Conservation (phyloP, 2,113 vertebrate species). For the Crypturellus undulatus region DNA sequence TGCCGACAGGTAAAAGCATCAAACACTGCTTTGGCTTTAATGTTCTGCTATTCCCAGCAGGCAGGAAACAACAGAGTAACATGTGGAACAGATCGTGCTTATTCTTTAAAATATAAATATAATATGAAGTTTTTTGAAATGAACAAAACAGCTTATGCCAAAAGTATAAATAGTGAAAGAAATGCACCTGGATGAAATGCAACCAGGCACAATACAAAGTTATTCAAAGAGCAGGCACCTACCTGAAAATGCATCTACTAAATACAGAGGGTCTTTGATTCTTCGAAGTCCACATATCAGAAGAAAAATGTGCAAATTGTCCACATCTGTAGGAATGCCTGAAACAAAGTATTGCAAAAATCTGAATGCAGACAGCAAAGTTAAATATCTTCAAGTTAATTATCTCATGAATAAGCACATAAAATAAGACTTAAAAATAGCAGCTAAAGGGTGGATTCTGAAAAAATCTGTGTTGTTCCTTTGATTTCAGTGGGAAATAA, state of each 20-base stretch:
- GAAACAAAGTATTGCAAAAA: background rate
- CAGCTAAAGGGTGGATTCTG: background rate
- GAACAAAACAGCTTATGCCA: background rate
- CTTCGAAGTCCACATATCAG: conserved; percentile 89
- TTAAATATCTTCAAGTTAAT: background rate
- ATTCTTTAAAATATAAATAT: background rate
- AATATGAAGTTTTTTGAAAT: background rate
- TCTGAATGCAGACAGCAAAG: background rate
- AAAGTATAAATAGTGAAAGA: background rate
- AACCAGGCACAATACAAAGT: background rate
- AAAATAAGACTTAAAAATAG: background rate
- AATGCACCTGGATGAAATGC: background rate
- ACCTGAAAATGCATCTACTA: conserved; percentile 88
- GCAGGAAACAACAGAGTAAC: background rate
- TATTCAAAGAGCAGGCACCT: background rate
- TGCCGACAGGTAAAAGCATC: conserved; percentile 4
- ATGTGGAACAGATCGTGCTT: background rate
- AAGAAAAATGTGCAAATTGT: conserved; percentile 79
- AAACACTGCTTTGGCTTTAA: conserved; percentile 18
- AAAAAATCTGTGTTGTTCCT: background rate
- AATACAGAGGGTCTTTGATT: conserved; percentile 91
- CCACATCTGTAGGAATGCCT: conserved; percentile 72
- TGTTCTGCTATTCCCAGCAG: conserved; percentile 32
- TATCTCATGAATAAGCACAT: background rate
- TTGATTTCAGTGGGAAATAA: background rate